Evolutionary conservation across 1,140 invertebrate species (phyloP), one percentile per base, ranked within the genome.

Genomic region (Probaryconus sp.): DNA sequence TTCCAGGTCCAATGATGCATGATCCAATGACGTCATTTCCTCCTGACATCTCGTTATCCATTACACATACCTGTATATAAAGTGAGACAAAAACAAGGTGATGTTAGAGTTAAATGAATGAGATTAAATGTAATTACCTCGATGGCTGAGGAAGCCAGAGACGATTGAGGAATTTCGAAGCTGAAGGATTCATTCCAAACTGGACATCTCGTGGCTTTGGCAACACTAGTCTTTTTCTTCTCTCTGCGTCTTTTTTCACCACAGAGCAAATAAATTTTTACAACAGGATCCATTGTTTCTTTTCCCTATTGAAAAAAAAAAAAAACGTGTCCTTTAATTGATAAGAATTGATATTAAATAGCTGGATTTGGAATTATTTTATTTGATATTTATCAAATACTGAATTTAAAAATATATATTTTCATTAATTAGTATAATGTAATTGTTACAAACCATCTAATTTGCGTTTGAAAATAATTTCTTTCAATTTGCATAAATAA

Each of bases 171-270:
- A 76, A 97, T 89, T 84, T 96, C 97, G 84, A 98, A 98, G 7
- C 94, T 93, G 72, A 97, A 92, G 2, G 95, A 95, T 85, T 98
- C 96, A 84, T 98, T 97, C 94, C 97, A 98, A 5, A 96, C 93
- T n/a, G 96, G 96, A 88, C 95, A 95, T 28, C 92, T 90, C 7
- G 93, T 95, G 78, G 93, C 93, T 83, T 96, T 94, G 56, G 95
- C 92, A 40, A 95, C 93, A 17, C 94, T 94, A 2, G 94, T 94
- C 83, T 94, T 95, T 81, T 96, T 97, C 86, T 98, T 98, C n/a
- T 93, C 90, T 50, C 91, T 89, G 78, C 56, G 56, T 6, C 43
- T 26, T 14, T 93, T 95, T 14, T 95, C 95, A 75, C 95, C 95
- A 53, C 95, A 93, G 35, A 97, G 88, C 9, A 97, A 86, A 85